Base-by-base conservation (phyloP, 2,888 invertebrate genomes). In the Luperina nickerlii region DNA sequence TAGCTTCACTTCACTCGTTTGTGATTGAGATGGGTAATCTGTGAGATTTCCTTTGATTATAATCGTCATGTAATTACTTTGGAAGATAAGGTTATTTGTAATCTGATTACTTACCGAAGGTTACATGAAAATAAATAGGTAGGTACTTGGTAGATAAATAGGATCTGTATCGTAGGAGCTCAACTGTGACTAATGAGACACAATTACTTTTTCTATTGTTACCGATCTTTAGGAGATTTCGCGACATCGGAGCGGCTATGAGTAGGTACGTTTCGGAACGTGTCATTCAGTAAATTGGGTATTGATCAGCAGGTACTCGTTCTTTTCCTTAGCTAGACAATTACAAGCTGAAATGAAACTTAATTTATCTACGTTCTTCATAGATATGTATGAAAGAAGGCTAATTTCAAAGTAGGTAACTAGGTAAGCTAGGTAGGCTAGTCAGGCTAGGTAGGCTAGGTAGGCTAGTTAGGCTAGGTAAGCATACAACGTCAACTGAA, bases 11-110 rank as follows among this genome's bases (percentile, higher is more conserved):
- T 71, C 27, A 67, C 48, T 69, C 20, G n/a, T 48, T 65, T 48
- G 38, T 70, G 42, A 48, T n/a, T 38, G 62, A n/a, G 27, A 70
- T n/a, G 38, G 27, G 27, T 54, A 42, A 81, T 81, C 75, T 57
- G 45, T 11, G 60, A 54, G 54, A 67, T 62, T 57, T 63, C n/a
- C n/a, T 81, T 77, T 72, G 27, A 68, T 70, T 70, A 60, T 66
- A 54, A 74, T 60, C 45, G 4, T 42, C 63, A 5, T 48, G 54
- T 81, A 54, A 74, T 81, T 48, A 77, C 42, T 57, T 68, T 45
- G 54, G 62, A n/a, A 63, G 42, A 69, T 63, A 42, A 20, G 48
- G 57, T 78, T 51, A 82, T 51, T 57, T 51, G 20, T 32, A 51
- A 48, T 54, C 71, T 42, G n/a, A 45, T 57, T 54, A 71, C 27